phyloP scores from a whole-genome alignment of 2,888 invertebrate genomes.

The Synanthedon myopaeformis region DNA sequence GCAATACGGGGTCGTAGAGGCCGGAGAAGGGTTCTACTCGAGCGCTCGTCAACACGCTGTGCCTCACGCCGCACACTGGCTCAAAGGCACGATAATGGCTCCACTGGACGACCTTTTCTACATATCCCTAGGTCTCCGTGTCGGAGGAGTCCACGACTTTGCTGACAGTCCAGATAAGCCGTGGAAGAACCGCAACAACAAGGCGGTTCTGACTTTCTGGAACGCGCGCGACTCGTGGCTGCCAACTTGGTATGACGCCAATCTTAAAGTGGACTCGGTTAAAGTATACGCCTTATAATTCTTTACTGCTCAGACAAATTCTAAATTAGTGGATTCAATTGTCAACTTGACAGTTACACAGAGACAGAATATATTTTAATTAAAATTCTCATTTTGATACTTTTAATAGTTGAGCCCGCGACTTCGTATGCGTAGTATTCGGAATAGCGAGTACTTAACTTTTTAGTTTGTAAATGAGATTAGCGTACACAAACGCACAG shows the following conservation, averaged over 20 bases:
- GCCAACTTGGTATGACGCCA: slow-evolving; percentile 73
- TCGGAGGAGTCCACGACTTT: slow-evolving; percentile 82
- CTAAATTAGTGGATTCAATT: not conserved
- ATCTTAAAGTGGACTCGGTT: slow-evolving; percentile 72
- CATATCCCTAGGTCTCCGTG: slow-evolving; percentile 80
- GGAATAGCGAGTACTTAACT: too few species aligned
- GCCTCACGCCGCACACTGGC: slow-evolving; percentile 44
- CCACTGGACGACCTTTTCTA: slow-evolving; percentile 72
- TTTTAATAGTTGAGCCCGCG: too few species aligned
- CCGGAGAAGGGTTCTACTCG: slow-evolving; percentile 55
- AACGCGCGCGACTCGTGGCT: slow-evolving; percentile 65
- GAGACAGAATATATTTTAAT: too few species aligned
- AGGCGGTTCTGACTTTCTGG: slow-evolving; percentile 77
- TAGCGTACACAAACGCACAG: too few species aligned
- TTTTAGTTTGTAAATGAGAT: too few species aligned
- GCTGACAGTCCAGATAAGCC: slow-evolving; percentile 76
- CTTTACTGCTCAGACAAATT: not conserved
- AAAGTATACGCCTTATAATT: slow-evolving; percentile 66
- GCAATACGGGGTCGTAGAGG: slow-evolving; percentile 51
- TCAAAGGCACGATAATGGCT: slow-evolving; percentile 46
- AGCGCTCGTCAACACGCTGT: slow-evolving; percentile 39
- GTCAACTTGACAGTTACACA: too few species aligned
- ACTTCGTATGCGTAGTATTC: too few species aligned
- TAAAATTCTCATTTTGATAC: too few species aligned
- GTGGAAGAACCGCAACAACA: slow-evolving; percentile 77